Conservation (phyloP, 2,113 vertebrate genomes). For the Hipposideros armiger region DNA sequence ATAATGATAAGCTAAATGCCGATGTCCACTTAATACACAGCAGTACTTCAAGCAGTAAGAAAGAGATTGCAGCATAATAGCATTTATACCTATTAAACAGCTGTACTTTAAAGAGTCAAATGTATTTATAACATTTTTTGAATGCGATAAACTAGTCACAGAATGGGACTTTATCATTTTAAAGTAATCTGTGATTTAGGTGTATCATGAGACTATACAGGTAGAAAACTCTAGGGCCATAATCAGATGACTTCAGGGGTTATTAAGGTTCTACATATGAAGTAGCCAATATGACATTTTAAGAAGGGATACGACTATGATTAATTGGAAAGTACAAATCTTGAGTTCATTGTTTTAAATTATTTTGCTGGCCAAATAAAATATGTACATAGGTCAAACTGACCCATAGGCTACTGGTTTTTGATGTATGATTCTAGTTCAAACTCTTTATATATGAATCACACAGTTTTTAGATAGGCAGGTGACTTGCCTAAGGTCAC, state of each 20-base stretch:
- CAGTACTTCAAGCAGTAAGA: conserved; percentile 68
- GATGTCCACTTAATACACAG: conserved; percentile 77
- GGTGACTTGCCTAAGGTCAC: background rate
- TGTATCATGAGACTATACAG: background rate
- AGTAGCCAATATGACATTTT: background rate
- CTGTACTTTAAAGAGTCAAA: conserved; percentile 58
- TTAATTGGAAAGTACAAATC: background rate
- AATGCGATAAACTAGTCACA: conserved; percentile 35
- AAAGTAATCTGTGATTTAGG: conserved; percentile 2
- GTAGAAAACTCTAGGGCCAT: background rate
- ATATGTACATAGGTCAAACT: background rate
- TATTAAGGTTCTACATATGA: background rate
- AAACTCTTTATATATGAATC: background rate
- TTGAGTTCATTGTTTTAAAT: background rate
- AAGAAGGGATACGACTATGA: background rate
- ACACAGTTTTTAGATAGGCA: background rate
- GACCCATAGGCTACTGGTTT: background rate
- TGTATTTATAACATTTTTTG: conserved; percentile 59
- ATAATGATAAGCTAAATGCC: conserved; percentile 78
- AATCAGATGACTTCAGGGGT: background rate
- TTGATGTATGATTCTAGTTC: background rate
- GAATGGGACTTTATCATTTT: conserved; percentile 2
- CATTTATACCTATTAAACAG: conserved; percentile 68
- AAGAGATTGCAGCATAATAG: conserved; percentile 60
- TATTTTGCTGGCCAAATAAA: background rate